A percentile compares a stretch with the other conserved stretches of the same genome.
These are phyloP conservation scores for Unio delphinus DNA, from an alignment of 2,888 invertebrate species.

Conservation along the genomic window DNA sequence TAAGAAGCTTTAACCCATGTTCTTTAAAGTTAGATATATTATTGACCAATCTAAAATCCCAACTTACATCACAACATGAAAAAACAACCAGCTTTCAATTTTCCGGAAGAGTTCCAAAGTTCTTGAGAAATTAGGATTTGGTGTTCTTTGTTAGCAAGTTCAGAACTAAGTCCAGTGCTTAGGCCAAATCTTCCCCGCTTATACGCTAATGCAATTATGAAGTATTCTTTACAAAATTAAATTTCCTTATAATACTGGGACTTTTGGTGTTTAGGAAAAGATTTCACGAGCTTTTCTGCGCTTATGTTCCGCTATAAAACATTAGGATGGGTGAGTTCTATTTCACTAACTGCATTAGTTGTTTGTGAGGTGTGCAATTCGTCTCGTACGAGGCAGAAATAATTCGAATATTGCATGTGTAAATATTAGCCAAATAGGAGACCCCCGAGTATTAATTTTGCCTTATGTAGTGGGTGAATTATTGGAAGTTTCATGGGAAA, in stretches of 20 bases:
- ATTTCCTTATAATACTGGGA: conserved; percentile 42
- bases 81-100: neutral
- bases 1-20: conserved; percentile 18
- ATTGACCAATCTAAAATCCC: too few relatives aligned
- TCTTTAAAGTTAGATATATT: too few relatives aligned
- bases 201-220: conserved; percentile 41
- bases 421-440: too few relatives aligned
- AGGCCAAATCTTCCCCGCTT: conserved; percentile 29
- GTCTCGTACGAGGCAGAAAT: too few relatives aligned
- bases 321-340: conserved; percentile 2
- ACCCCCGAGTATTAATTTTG: too few relatives aligned
- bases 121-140: conserved; percentile 26
- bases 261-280: conserved; percentile 40
- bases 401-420: too few relatives aligned
- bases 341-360: neutral
- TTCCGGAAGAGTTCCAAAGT: conserved; percentile 11
- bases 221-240: conserved; percentile 42
- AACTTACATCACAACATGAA: neutral
- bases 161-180: conserved; percentile 26
- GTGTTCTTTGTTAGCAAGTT: conserved; percentile 15
- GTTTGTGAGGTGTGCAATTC: too few relatives aligned
- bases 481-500: too few relatives aligned
- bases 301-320: conserved; percentile 28
- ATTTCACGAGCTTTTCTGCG: conserved; percentile 34
- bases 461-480: too few relatives aligned